Base-by-base conservation (phyloP, 2,113 vertebrate genomes). In the Mionectes macconnelli region DNA sequence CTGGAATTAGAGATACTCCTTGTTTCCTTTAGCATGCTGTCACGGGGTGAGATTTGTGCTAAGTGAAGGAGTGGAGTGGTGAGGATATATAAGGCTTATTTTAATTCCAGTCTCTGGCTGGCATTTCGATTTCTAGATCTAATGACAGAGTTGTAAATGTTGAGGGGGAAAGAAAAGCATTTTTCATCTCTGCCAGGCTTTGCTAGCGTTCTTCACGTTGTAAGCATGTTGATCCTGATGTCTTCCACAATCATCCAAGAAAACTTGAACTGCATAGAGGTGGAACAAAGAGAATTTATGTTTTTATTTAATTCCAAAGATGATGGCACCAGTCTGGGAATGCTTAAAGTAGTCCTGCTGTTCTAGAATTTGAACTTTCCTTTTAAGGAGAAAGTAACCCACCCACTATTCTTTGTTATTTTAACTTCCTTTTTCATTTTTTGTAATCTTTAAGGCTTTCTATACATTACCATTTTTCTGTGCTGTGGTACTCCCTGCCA, bases 41-140 rank as follows among this genome's bases (percentile, higher is more conserved):
- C 44, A 35, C 47, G 52, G 39, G 33, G 24, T 87, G 64, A 86
- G 35, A 76, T 67, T 47, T 47, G 78, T 73, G 47, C 40, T 66
- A 5, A n/a, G 39, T 77, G 72, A 83, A 84, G 77, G 76, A 95
- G 44, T 64, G 49, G 44, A 37, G 47, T 72, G 55, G 17, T 79
- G 68, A 92, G 25, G 30, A n/a, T 94, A 12, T n/a, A 60, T 40
- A 49, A 81, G 33, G 23, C 63, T 90, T 94, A 89, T 86, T 93
- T 93, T 87, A 81, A 85, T 92, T 79, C 20, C 25, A 56, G 56
- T 68, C 84, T 93, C 70, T 94, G 86, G 50, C 72, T 92, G 90
- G 45, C 89, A 80, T 97, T 97, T 84, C 4, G 30, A 3, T 94
- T 93, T 90, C 85, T 73, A 62, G 53, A 79, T 79, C 37, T 94